Base-by-base conservation (phyloP, 2,113 vertebrate genomes). In the Cebidichthys violaceus region DNA sequence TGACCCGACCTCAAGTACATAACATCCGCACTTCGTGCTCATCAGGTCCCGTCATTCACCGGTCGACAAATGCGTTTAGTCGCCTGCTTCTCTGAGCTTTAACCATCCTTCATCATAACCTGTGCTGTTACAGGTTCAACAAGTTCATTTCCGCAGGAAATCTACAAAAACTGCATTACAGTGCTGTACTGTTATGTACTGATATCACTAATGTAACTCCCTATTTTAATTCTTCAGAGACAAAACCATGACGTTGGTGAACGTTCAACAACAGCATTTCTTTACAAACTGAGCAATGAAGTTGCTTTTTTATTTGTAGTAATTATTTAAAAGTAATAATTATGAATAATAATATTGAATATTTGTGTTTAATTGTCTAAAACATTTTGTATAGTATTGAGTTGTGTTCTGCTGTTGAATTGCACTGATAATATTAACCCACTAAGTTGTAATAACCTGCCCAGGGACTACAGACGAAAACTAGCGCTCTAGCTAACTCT, bases 41-140 rank as follows among this genome's bases (percentile, higher is more conserved):
- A 71, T 88, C 85, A 54, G 17, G 37, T 59, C 67, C 71, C 71
- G 77, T 86, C 90, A 82, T 50, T 92, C 85, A 86, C 45, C 52
- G 3, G 29, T 83, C 75, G 52, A 83, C 84, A 81, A 87, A 90
- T 87, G 87, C 22, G 22, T 90, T 89, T 73, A 71, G 87, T 76
- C 59, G 70, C 24, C 27, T 27, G 37, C 83, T 33, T 65, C 72
- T 57, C 61, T 60, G 6, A 55, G 78, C 33, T 71, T 37, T 39
- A 47, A 62, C 10, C 1, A 0, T 29, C 18, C 22, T 62, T 15
- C 7, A 22, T 55, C n/a, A 33, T 20, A 31, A 50, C 66, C 64
- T 22, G 41, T 2, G 4, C 31, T 50, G 13, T 71, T 13, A 59
- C n/a, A 13, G 57, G 37, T 70, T 33, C 24, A 75, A 60, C 54